Conservation (phyloP, 2,888 invertebrate species). For the Dromius quadrimaculatus region DNA sequence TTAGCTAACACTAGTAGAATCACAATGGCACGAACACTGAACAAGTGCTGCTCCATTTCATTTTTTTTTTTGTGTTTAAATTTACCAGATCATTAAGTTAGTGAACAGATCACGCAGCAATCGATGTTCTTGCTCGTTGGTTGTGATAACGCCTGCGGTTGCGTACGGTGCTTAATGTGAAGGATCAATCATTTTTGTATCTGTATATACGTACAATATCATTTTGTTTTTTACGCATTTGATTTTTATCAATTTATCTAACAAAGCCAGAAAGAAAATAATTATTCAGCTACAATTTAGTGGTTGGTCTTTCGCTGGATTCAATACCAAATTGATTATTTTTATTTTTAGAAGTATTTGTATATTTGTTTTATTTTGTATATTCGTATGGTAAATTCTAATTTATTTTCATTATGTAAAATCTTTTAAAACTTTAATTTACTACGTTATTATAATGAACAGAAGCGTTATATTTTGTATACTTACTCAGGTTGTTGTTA, state of each 20-base stretch:
- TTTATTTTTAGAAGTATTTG: constrained; percentile 38
- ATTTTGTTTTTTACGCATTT: neutral
- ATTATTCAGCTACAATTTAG: constrained; percentile 11
- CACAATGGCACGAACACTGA: constrained; percentile 47
- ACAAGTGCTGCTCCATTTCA: constrained; percentile 45
- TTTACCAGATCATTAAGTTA: constrained; percentile 4
- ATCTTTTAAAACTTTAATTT: constrained; percentile 43
- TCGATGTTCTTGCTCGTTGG: constrained; percentile 49
- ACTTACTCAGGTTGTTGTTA: constrained; percentile 51
- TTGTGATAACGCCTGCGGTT: constrained; percentile 48
- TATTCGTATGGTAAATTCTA: constrained; percentile 42
- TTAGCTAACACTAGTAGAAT: constrained; percentile 31
- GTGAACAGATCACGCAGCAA: constrained; percentile 41
- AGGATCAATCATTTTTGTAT: constrained; percentile 28
- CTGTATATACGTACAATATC: constrained; percentile 5
- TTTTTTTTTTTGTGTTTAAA: constrained; percentile 25
- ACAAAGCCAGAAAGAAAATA: too few species aligned
- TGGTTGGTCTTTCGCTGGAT: constrained; percentile 43
- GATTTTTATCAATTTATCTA: too few species aligned
- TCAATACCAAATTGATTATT: constrained; percentile 48
- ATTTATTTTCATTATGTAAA: constrained; percentile 46
- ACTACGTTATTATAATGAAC: constrained; percentile 43
- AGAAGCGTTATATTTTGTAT: constrained; percentile 49
- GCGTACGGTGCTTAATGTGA: constrained; percentile 46
- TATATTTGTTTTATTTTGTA: constrained; percentile 48